Base-by-base conservation (phyloP, 1,140 invertebrate species). In the Pogonomyrmex barbatus region DNA sequence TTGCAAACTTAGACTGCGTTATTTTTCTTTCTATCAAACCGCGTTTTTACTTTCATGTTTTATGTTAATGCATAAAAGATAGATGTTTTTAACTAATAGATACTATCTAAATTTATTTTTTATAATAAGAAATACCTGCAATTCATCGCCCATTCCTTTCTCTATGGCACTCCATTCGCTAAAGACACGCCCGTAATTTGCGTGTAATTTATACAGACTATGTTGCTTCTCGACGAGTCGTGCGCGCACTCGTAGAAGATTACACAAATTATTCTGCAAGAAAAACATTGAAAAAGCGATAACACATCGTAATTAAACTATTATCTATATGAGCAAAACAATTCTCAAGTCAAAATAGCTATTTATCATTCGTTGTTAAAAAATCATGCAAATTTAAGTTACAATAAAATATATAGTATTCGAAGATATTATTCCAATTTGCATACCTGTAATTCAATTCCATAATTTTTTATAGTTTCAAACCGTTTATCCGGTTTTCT, bases 121-220 rank as follows among this genome's bases (percentile, higher is more conserved):
- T 71, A 50, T 39, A 87, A 14, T 45, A 3, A 45, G 77, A 67
- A 58, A 71, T 92, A 96, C 97, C 93, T 97, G 97, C 63, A 98
- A 91, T 2, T 97, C 97, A 94, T 98, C 97, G 1, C 97, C 97
- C 97, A 98, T 97, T 90, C 97, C 97, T 92, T 97, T 97, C 92
- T 98, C 98, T 83, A 97, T 97, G 33, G 96, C 97, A 95, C 97
- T 98, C 97, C 97, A 98, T 94, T 98, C 97, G 90, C 97, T 98
- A 88, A 98, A 98, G 42, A 98, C 96, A 79, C 97, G 96, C 3
- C 97, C 97, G 93, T 98, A 98, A 94, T 97, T 97, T 1, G 96
- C 96, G 93, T 98, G 97, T 50, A 98, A 94, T 93, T 98, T 98
- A 91, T 97, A 97, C n/a, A 98, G 95, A 54, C 96, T 97, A 94